Conservation (phyloP, 2,888 invertebrate species). For the Protonemura montana region DNA sequence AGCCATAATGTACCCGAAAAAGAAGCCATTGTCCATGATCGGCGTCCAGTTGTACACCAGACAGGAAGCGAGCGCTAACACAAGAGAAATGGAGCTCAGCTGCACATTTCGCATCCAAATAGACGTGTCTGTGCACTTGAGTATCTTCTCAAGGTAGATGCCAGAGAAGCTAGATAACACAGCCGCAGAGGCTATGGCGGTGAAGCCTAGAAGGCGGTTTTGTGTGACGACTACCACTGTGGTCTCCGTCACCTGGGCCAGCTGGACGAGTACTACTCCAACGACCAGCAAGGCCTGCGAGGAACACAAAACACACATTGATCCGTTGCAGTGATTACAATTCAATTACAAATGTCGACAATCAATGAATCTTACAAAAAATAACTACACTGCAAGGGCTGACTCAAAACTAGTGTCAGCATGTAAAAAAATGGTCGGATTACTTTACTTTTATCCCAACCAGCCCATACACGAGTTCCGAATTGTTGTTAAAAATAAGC, state of each 20-base stretch:
- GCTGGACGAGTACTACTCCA: constrained; percentile 84
- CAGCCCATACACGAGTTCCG: too few relatives aligned
- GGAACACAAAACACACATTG: constrained; percentile 46
- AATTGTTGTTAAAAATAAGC: too few relatives aligned
- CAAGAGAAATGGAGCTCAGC: constrained; percentile 88
- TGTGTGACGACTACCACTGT: constrained; percentile 62
- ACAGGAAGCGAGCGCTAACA: constrained; percentile 87
- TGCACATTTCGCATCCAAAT: constrained; percentile 98
- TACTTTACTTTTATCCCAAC: too few relatives aligned
- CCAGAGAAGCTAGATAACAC: constrained; percentile 96
- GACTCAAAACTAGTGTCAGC: too few relatives aligned
- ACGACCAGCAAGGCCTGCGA: constrained; percentile 70
- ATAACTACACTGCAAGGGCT: background rate
- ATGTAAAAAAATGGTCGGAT: too few relatives aligned
- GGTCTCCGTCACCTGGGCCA: constrained; percentile 66
- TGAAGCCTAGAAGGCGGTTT: constrained; percentile 79
- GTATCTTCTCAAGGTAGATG: constrained; percentile 97
- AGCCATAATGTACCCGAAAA: constrained; percentile 69
- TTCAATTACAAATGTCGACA: too few relatives aligned
- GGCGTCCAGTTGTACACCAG: constrained; percentile 70
- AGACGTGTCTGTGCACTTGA: constrained; percentile 88
- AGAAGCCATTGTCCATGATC: constrained; percentile 73
- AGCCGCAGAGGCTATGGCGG: constrained; percentile 85
- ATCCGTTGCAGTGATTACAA: too few relatives aligned
- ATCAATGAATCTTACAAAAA: too few relatives aligned